phyloP scores from a whole-genome alignment of 2,113 vertebrate genomes.

The Trematocara zebra region DNA sequence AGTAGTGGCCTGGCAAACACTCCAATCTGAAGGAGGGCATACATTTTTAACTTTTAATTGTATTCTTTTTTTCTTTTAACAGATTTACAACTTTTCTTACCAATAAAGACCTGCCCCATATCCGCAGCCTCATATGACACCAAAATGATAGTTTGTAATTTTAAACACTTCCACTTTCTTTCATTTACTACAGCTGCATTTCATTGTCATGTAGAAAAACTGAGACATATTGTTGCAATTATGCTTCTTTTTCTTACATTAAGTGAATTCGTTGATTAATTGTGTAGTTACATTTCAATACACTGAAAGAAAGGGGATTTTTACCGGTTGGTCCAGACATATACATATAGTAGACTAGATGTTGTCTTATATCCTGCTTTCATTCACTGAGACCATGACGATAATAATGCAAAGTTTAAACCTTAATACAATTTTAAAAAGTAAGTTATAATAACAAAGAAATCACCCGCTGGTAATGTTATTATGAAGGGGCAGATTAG shows the following conservation, averaged over 20 bases:
- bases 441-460: not conserved
- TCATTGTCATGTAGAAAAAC: not conserved
- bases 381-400: fast-evolving
- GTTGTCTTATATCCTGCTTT: not conserved
- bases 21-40: not conserved
- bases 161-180: not conserved
- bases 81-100: not conserved
- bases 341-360: not conserved
- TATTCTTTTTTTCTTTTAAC: not conserved
- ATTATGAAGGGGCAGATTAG: not conserved
- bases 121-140: not conserved
- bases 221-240: not conserved
- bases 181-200: not conserved
- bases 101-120: not conserved
- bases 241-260: not conserved
- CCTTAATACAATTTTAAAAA: not conserved
- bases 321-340: not conserved
- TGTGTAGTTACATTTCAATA: not conserved
- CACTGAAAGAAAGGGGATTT: not conserved
- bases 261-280: not conserved
- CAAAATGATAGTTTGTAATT: not conserved
- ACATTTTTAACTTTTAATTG: fast-evolving
- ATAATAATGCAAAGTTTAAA: not conserved
- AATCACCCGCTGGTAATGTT: not conserved
- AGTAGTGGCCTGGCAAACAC: not conserved